These are phyloP conservation scores for Drosophila seclusa DNA, from an alignment of 2,888 invertebrate species.

Conservation along the genomic window DNA sequence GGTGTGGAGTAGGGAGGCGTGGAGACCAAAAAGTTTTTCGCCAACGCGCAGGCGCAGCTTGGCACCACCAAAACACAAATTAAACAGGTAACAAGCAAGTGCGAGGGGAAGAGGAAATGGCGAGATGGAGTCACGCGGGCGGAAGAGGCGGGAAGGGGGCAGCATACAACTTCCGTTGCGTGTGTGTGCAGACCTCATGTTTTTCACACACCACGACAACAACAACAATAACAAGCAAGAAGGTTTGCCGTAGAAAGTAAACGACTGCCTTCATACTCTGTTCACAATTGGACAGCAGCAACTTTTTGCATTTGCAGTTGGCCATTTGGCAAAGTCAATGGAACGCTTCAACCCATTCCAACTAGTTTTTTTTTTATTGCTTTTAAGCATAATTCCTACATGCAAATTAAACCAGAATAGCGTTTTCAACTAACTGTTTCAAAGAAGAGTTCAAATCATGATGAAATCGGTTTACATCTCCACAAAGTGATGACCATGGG, in stretches of 20 bases:
- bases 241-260: neutral
- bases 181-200: conserved; percentile 29
- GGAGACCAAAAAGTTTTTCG: conserved; percentile 38
- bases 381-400: too few relatives aligned
- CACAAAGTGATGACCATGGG: neutral
- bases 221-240: neutral
- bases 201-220: conserved; percentile 15
- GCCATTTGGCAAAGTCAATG: neutral
- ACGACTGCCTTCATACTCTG: neutral
- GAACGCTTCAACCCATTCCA: too few relatives aligned
- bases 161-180: conserved; percentile 48
- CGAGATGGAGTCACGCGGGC: neutral
- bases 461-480: neutral
- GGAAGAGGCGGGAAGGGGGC: too few relatives aligned
- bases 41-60: conserved; percentile 54
- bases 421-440: neutral
- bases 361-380: too few relatives aligned
- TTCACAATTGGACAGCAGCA: neutral
- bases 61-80: conserved; percentile 27
- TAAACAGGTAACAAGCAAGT: conserved; percentile 31
- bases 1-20: neutral
- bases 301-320: neutral
- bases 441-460: neutral
- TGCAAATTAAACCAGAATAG: neutral
- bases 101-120: neutral